Conservation (phyloP, 2,797 vertebrate species). For the Amniataba percoides region DNA sequence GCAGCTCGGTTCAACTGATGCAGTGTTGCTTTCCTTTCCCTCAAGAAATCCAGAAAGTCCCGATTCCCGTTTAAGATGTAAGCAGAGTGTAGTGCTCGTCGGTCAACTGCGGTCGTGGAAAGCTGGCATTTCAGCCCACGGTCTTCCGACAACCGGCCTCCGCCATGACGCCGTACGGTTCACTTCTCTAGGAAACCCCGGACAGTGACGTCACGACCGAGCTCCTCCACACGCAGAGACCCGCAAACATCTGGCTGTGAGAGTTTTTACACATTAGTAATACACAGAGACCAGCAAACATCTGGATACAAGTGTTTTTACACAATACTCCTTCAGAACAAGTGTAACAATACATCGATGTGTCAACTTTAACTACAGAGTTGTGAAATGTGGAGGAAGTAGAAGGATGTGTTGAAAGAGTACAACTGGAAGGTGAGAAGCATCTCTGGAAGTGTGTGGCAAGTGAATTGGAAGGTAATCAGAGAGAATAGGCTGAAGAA, state of each 20-base stretch:
- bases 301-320: not conserved
- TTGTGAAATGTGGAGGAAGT: not conserved
- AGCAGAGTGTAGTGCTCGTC: conserved; percentile 43
- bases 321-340: not conserved
- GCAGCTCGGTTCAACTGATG: conserved; percentile 52
- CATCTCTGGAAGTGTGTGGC: not conserved
- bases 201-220: conserved; percentile 84
- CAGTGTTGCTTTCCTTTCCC: conserved; percentile 45
- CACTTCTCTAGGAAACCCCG: conserved; percentile 87
- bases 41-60: conserved; percentile 38
- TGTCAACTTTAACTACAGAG: not conserved
- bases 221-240: conserved; percentile 36
- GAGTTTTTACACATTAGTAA: not conserved
- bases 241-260: conserved; percentile 48
- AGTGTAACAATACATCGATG: not conserved
- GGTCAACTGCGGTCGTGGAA: conserved; percentile 64
- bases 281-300: too few relatives aligned
- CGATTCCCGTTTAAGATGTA: conserved; percentile 31
- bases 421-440: not conserved
- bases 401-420: not conserved
- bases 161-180: conserved; percentile 88
- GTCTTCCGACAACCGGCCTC: conserved; percentile 86
- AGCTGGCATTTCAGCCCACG: conserved; percentile 81
- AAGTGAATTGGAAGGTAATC: too few relatives aligned
- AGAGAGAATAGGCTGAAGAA: not conserved